Evolutionary conservation across 1,140 invertebrate species (phyloP), one percentile per base, ranked within the genome.

Genomic region (Drosophila parabipectinata): DNA sequence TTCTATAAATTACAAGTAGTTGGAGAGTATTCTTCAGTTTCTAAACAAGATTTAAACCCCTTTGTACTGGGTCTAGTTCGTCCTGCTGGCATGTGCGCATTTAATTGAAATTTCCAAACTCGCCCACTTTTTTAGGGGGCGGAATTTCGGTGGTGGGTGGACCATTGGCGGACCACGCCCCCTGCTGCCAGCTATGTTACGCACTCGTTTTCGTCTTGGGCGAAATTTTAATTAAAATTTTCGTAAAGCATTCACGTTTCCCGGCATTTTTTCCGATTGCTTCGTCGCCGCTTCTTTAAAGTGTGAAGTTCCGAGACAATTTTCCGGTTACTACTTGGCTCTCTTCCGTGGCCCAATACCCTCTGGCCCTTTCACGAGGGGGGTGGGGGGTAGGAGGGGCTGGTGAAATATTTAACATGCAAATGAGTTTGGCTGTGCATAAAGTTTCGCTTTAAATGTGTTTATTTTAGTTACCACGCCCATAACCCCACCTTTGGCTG

Each of bases 391-490:
- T 5, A 28, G 26, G 6, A 37, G 34, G 34, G 15, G 41, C 41
- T 83, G 77, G 66, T 87, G 61, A 83, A 88, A 89, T 83, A 88
- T 89, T 88, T 88, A 88, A 88, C 83, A 88, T 88, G 83, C 83
- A 88, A 88, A 88, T 88, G 83, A 88, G 82, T 87, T 87, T 88
- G 83, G 79, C 76, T 89, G 76, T 87, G 83, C 79, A 88, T 88
- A 88, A 89, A 88, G 83, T 88, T 89, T 77, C 79, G 72, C 83
- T 88, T 88, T 88, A 89, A 89, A 83, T 89, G 83, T 88, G 83
- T 88, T 88, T 89, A 88, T 83, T 88, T 83, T 88, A 88, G 83
- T 83, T 83, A 76, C 64, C 81, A 85, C 82, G 72, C 76, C 81
- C 61, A 47, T 8, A 4, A 21, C 47, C 39, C 53, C 10, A 26